phyloP scores from a whole-genome alignment of 35 echinoderm and acorn worm species.

The Hemicentrotus pulcherrimus region DNA sequence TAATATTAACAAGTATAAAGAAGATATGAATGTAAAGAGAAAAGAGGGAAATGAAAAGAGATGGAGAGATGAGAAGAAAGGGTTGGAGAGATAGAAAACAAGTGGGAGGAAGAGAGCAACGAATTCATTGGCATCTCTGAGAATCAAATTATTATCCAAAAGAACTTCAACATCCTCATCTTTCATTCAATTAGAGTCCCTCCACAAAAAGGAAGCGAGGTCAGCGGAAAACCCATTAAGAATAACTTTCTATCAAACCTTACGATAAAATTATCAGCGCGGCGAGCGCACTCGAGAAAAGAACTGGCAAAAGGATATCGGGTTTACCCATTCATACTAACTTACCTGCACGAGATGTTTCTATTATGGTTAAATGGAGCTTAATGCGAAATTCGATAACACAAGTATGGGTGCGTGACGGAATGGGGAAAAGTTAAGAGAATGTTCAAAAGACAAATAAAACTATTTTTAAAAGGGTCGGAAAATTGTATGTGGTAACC shows the following conservation, averaged over 20 bases:
- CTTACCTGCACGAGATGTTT: not conserved
- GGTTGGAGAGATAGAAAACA: not conserved
- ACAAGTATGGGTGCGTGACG: conserved; percentile 9
- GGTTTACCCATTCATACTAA: conserved; percentile 16
- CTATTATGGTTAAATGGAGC: conserved; percentile 28
- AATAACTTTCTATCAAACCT: conserved; percentile 15
- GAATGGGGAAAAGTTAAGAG: conserved; percentile 43
- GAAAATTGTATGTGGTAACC: conserved; percentile 38
- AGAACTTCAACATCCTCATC: conserved; percentile 31
- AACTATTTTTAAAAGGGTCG: conserved; percentile 38
- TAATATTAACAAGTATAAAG: not conserved
- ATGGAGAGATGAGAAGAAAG: not conserved
- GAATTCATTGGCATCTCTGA: not conserved
- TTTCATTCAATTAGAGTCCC: conserved; percentile 25
- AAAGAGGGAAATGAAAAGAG: not conserved
- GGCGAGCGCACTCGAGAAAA: conserved; percentile 9
- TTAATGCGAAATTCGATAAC: conserved; percentile 41
- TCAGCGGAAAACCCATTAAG: conserved; percentile 31
- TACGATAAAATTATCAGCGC: conserved; percentile 33
- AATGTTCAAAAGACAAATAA: conserved; percentile 31
- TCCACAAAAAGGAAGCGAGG: conserved; percentile 12
- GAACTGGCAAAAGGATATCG: not conserved
- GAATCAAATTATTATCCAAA: conserved; percentile 37
- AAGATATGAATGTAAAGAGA: not conserved
- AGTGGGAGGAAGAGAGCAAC: not conserved